Evolutionary conservation across 2,113 vertebrate species (phyloP).

Genomic region (Stomatorhinus ivindoensis): DNA sequence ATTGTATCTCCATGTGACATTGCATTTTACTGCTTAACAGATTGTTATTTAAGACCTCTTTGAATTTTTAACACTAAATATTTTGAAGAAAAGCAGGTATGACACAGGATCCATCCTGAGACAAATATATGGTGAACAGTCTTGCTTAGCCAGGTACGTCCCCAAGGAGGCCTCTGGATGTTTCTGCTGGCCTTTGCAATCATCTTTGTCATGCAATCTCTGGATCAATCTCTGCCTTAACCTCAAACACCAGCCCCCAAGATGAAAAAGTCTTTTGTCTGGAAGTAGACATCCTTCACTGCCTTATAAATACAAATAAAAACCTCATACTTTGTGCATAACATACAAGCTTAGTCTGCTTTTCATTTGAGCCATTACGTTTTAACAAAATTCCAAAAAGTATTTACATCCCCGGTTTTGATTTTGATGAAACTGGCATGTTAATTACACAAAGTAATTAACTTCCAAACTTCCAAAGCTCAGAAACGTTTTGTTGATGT

Average conservation of each 20-base stretch:
- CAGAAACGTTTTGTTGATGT: neutral
- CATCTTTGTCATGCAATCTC: neutral
- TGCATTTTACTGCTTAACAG: neutral
- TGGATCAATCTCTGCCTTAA: neutral
- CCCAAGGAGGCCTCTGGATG: neutral
- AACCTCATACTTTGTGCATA: neutral
- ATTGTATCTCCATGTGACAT: neutral
- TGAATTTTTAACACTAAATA: neutral
- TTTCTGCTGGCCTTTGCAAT: too few relatives aligned
- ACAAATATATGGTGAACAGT: neutral
- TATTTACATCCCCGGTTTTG: neutral
- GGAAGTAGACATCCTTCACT: constrained; percentile 26
- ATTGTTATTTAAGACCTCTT: neutral
- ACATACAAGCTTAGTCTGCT: neutral
- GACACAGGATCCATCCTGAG: neutral
- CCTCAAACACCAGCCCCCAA: too few relatives aligned
- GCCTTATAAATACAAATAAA: constrained; percentile 3
- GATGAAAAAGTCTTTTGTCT: neutral
- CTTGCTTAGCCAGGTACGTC: neutral
- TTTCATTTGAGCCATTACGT: neutral
- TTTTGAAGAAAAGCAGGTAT: neutral
- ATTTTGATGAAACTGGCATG: neutral
- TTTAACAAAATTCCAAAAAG: neutral
- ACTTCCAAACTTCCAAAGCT: neutral
- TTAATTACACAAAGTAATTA: neutral